Evolutionary conservation across 2,888 invertebrate species (phyloP).

Genomic region (Camponotus fellah): DNA sequence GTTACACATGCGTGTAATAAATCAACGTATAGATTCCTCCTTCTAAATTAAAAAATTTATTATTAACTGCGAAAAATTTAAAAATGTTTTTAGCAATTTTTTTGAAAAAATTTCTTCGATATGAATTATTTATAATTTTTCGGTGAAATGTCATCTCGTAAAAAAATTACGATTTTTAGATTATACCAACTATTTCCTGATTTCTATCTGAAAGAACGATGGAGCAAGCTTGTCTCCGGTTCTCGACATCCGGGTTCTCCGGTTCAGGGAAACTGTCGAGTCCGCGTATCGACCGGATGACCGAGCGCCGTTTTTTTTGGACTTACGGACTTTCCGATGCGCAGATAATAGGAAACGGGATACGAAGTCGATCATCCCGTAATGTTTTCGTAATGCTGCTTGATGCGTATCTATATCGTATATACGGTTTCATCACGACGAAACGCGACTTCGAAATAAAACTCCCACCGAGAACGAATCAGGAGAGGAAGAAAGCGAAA

Average conservation of each 20-base stretch:
- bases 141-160: background rate
- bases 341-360: conserved; percentile 36
- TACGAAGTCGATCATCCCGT: conserved; percentile 69
- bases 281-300: conserved; percentile 25
- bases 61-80: background rate
- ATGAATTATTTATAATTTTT: background rate
- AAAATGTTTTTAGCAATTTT: background rate
- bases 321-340: conserved; percentile 28
- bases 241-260: background rate
- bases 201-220: conserved; percentile 23
- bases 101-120: background rate
- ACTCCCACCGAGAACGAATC: conserved; percentile 43
- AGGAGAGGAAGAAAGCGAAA: background rate
- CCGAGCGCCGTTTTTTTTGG: conserved; percentile 18
- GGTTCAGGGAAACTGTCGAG: background rate
- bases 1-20: background rate
- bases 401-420: conserved; percentile 68
- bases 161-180: conserved; percentile 12
- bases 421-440: conserved; percentile 70
- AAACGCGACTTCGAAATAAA: conserved; percentile 72
- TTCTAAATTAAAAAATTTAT: background rate
- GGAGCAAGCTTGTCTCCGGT: background rate
- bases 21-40: background rate
- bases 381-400: conserved; percentile 72
- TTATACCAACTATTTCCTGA: conserved; percentile 5